Evolutionary conservation across 2,113 vertebrate species (phyloP), one percentile per base, ranked within the genome.

Genomic region (Leptobrachium ailaonicum): DNA sequence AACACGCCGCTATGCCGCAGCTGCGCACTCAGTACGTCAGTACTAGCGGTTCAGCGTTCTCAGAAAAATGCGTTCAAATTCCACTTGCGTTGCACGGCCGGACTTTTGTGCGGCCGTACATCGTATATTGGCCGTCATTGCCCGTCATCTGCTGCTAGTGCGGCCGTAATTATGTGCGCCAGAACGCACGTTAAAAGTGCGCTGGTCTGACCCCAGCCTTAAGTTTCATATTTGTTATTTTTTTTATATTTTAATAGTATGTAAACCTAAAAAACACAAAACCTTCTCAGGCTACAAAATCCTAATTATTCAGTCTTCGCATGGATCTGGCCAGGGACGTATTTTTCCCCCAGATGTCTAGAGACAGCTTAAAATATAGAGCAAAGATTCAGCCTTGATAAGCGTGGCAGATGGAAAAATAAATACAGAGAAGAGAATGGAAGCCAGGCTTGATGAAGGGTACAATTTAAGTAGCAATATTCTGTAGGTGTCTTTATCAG

Each of bases 401-500:
- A 77, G 50, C 3, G 41, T 43, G 41, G 13, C 41, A 43, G 66
- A 60, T 54, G n/a, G 50, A 69, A 44, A 54, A 77, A 70, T 75
- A 64, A 75, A 64, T 70, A 74, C 45, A 77, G 10, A 60, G 66
- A 5, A 43, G 9, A 20, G 53, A 77, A 77, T 20, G 54, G 11
- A 58, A 6, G 53, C 75, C 44, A 20, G 11, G 76, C 42, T 40
- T 43, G 41, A 77, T 77, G 60, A 70, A 70, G 53, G 76, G 41
- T 10, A 70, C 76, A 77, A 70, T 77, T 77, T 77, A 70, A 70
- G 54, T 43, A 62, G 76, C 53, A 60, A 77, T 77, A 77, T 77
- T 77, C 53, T 77, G 53, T 77, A 77, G 66, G 54, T 70, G 76
- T 53, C 76, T 70, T 77, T 77, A 77, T 77, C 76, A 77, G 66